Percentiles rank a stretch among this genome's conserved stretches.
phyloP scores from a whole-genome alignment of 1,140 invertebrate genomes.

The Oreohelix idahoensis region DNA sequence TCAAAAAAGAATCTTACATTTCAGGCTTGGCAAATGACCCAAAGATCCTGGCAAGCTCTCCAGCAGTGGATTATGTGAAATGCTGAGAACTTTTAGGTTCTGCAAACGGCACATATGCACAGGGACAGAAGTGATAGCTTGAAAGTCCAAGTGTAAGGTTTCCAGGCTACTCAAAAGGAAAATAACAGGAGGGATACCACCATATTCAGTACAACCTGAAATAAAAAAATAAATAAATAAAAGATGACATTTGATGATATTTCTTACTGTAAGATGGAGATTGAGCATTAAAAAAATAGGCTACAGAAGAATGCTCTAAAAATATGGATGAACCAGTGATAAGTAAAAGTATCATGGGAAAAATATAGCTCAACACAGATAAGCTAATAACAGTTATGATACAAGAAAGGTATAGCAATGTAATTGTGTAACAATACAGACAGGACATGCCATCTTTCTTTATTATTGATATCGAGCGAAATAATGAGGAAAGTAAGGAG shows the following conservation, averaged over 20 bases:
- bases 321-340: too few relatives aligned
- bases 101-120: constrained; percentile 55
- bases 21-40: constrained; percentile 58
- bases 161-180: constrained; percentile 54
- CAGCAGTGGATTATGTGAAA: constrained; percentile 59
- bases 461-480: too few relatives aligned
- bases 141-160: constrained; percentile 56
- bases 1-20: constrained; percentile 45
- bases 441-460: too few relatives aligned
- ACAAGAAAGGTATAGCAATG: too few relatives aligned
- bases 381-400: too few relatives aligned
- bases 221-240: constrained; percentile 4
- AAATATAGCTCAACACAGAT: too few relatives aligned
- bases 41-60: constrained; percentile 58
- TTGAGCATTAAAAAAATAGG: too few relatives aligned
- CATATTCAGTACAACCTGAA: constrained; percentile 54
- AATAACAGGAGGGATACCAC: constrained; percentile 62
- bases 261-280: too few relatives aligned
- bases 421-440: too few relatives aligned
- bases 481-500: too few relatives aligned
- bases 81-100: constrained; percentile 51
- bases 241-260: background rate
- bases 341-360: too few relatives aligned
- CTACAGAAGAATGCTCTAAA: too few relatives aligned
- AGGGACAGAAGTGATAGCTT: constrained; percentile 61